These are phyloP conservation scores for Neomorphus geoffroyi DNA, from an alignment of 2,797 vertebrate species.

Conservation along the genomic window DNA sequence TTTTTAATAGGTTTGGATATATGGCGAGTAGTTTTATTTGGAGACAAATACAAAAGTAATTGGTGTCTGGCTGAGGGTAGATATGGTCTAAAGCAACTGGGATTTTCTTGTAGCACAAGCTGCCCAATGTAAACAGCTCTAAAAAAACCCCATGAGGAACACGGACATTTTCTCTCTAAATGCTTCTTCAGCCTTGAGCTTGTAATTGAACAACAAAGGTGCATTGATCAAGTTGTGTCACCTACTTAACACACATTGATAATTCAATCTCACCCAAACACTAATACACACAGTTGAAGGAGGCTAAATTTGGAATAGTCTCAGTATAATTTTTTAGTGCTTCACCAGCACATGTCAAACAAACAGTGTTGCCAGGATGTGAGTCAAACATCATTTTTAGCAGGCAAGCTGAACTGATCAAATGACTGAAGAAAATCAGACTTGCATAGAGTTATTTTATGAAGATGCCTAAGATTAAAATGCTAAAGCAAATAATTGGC, in stretches of 20 bases:
- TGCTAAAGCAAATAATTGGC: neutral
- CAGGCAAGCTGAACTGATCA: slow-evolving; percentile 14
- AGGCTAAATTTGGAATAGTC: slow-evolving; percentile 22
- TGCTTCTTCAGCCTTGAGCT: neutral
- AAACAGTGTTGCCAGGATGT: slow-evolving; percentile 42
- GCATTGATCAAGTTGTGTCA: neutral
- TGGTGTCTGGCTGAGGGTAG: slow-evolving; percentile 32
- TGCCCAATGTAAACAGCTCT: slow-evolving; percentile 21
- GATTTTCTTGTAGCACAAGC: slow-evolving; percentile 24
- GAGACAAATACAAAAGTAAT: slow-evolving; percentile 48
- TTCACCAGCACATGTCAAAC: neutral
- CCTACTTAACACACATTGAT: neutral
- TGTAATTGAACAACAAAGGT: neutral
- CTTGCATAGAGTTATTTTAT: neutral
- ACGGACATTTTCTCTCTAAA: neutral
- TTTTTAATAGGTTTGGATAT: slow-evolving; percentile 30
- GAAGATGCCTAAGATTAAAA: neutral
- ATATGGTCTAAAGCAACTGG: neutral
- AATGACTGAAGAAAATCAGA: slow-evolving; percentile 20
- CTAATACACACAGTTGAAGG: neutral
- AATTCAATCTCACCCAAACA: slow-evolving; percentile 37
- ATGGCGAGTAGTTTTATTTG: neutral
- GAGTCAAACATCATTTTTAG: slow-evolving; percentile 56
- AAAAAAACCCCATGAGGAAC: neutral
- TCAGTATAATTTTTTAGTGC: neutral